These are phyloP conservation scores for Beroe ovata DNA, from an alignment of 37 sponge, comb jelly and placozoan species.

Conservation along the genomic window DNA sequence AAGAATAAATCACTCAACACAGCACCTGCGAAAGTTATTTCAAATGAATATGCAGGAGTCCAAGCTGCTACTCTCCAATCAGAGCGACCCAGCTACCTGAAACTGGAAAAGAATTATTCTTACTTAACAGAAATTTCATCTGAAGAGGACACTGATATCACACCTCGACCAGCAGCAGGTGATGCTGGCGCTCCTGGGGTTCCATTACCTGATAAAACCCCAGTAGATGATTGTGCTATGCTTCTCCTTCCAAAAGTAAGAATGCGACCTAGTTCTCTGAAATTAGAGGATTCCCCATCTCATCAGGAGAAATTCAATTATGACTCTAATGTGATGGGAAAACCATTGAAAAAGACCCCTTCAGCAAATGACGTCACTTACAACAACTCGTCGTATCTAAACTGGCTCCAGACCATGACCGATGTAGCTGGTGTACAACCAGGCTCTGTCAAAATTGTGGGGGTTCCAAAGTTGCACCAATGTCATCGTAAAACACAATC, in stretches of 20 bases:
- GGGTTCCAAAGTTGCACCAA: background rate
- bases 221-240: too few species aligned
- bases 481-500: constrained; percentile 37
- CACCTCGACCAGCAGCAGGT: constrained; percentile 29
- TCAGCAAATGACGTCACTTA: constrained; percentile 8
- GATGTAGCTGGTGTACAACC: background rate
- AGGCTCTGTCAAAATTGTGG: background rate
- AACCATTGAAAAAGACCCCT: constrained; percentile 9
- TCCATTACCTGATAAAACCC: too few species aligned
- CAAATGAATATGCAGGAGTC: too few species aligned
- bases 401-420: constrained; percentile 7
- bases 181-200: too few species aligned
- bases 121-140: background rate
- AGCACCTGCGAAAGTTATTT: too few species aligned
- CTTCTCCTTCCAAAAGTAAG: too few species aligned
- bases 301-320: too few species aligned
- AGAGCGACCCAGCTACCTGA: background rate
- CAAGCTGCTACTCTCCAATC: too few species aligned
- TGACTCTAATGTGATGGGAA: background rate
- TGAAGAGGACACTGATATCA: background rate
- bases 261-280: too few species aligned
- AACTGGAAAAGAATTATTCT: background rate
- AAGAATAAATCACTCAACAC: too few species aligned
- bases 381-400: background rate
- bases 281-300: too few species aligned